Evolutionary conservation across 2,797 vertebrate species (phyloP), one percentile per base, ranked within the genome.

Genomic region (Diglossa cyanea): DNA sequence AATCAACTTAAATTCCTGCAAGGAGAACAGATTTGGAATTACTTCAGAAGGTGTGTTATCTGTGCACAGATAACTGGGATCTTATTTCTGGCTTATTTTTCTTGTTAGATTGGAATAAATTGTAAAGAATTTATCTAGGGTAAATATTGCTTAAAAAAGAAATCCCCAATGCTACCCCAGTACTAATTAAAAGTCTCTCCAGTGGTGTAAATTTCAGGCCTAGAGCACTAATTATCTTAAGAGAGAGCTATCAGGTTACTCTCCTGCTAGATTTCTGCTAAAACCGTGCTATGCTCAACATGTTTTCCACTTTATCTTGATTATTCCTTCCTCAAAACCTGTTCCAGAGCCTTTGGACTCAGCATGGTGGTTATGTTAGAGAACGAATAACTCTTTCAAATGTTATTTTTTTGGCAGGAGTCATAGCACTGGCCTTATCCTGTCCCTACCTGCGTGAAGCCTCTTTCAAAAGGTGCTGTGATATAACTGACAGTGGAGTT

Each of bases 21-120:
- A 96, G 92, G 97, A 96, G 76, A 97, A 97, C 83, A 98, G 98
- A 92, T 76, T 96, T 53, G 96, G 97, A 31, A 95, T 99, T 91
- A 98, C 98, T 78, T 98, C 98, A 88, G 97, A 98, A 98, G 98
- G 98, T 99, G 97, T 72, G 96, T 88, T 94, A 72, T 62, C 77
- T 86, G 30, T 66, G 58, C 30, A 67, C 60, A 84, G 79, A 77
- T 33, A 88, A 92, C 57, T 80, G n/a, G 21, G 25, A 57, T 87
- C 37, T 89, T 42, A 37, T 26, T 83, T 71, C n/a, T 90, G 33
- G 12, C 65, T 79, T 82, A 24, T 86, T 83, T 93, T 90, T 88
- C 67, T 83, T 74, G 26, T 80, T 83, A 77, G 77, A 30, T 44
- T 40, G 17, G 45, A 66, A 37, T 55, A 58, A 83, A 66, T 62